These are phyloP conservation scores for Aradophagus sp. DNA, from an alignment of 1,140 invertebrate species.

Conservation along the genomic window DNA sequence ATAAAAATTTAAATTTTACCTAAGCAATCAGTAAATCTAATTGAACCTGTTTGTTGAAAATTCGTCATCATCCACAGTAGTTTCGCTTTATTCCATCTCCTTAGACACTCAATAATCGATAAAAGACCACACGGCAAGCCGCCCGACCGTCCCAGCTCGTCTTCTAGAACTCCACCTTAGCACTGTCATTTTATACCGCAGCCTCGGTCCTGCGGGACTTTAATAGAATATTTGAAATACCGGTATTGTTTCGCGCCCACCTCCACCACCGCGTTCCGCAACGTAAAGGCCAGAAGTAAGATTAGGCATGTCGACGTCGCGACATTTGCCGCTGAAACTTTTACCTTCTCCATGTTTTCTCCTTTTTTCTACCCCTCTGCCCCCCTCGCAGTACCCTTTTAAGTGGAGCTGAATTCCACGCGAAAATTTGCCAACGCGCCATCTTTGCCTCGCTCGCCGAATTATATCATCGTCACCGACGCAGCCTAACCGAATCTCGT, in stretches of 20 bases:
- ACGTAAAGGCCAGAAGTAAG: conserved; percentile 45
- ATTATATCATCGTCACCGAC: conserved; percentile 33
- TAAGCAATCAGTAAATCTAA: too few species aligned
- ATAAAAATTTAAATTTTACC: too few species aligned
- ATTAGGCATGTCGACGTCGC: conserved; percentile 56
- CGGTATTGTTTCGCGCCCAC: conserved; percentile 68
- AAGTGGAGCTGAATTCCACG: conserved; percentile 1
- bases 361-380: not conserved
- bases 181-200: conserved; percentile 54
- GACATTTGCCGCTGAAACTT: conserved; percentile 40
- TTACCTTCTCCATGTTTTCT: conserved; percentile 4
- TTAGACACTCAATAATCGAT: conserved; percentile 69
- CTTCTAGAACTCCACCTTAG: conserved; percentile 25
- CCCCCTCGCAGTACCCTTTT: too few species aligned
- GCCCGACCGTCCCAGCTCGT: conserved; percentile 31
- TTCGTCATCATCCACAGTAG: too few species aligned
- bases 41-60: too few species aligned
- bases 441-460: not conserved
- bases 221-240: conserved; percentile 74
- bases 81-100: conserved; percentile 1
- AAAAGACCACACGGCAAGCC: conserved; percentile 52
- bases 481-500: conserved; percentile 58
- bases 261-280: conserved; percentile 26
- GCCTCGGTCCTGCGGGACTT: conserved; percentile 64
- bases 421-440: conserved; percentile 8